Base-by-base conservation (phyloP, 2,888 invertebrate genomes). In the Sussaba pulchella region DNA sequence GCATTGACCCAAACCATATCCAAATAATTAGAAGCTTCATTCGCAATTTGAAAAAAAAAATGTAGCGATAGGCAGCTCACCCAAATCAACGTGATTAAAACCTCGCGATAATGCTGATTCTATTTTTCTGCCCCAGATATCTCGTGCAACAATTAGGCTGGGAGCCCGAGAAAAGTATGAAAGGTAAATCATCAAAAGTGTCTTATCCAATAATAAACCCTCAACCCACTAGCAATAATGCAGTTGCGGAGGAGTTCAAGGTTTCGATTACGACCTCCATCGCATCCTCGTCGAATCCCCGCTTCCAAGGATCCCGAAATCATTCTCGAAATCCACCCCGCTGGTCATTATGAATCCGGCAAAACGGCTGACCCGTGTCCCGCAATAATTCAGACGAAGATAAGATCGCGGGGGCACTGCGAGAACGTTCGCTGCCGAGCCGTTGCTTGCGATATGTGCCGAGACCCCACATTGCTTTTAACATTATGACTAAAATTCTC, bases 71-170 rank as follows among this genome's bases (percentile, higher is more conserved):
- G n/a, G n/a, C n/a, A n/a, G n/a, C n/a, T n/a, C n/a, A n/a, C n/a
- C n/a, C n/a, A n/a, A n/a, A n/a, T n/a, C n/a, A n/a, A n/a, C n/a
- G n/a, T n/a, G n/a, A n/a, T n/a, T n/a, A n/a, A n/a, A n/a, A n/a
- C n/a, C n/a, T 1, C 19, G 2, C 24, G 17, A 54, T 14, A 19
- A 9, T 17, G 24, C 6, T 14, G 24, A 26, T 43, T n/a, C n/a
- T 36, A 1, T 52, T 54, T 54, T 41, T 47, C 19, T 70, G 75
- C 80, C 70, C 52, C 87, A 92, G 92, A 54, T 93, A 92, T 91
- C 95, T 97, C 94, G 93, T 95, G 72, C 94, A 95, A 80, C 93
- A 94, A 73, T 91, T 96, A 88, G 93, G 93, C 24, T 93, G 95
- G 82, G 87, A 93, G 1, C 93, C 94, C 12, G 86, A 92, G 19